Conservation (phyloP, 2,113 vertebrate species). For the Ciconia boyciana region DNA sequence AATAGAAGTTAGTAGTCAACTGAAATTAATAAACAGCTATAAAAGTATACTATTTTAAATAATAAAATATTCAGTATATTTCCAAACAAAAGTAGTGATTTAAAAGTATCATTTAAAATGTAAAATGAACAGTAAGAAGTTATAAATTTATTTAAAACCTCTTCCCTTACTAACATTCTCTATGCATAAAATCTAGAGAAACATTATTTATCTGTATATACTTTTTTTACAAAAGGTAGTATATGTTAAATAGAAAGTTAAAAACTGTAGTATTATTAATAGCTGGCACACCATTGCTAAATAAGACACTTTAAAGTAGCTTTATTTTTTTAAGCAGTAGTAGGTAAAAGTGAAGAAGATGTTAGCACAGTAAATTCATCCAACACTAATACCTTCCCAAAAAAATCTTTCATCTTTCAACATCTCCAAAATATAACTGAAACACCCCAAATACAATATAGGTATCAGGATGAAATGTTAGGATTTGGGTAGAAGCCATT, state of each 20-base stretch:
- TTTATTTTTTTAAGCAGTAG: constrained; percentile 17
- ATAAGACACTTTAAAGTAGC: constrained; percentile 28
- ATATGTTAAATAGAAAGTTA: constrained; percentile 46
- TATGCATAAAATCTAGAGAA: constrained; percentile 46
- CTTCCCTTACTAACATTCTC: constrained; percentile 42
- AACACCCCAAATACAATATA: not conserved
- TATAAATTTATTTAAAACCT: constrained; percentile 31
- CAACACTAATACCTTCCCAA: not conserved
- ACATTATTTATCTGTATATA: not conserved
- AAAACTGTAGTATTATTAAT: constrained; percentile 15
- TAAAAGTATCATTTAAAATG: constrained; percentile 40
- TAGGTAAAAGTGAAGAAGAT: not conserved
- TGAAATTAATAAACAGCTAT: constrained; percentile 59
- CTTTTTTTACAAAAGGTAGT: constrained; percentile 31
- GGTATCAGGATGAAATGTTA: not conserved
- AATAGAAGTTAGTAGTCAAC: constrained; percentile 72
- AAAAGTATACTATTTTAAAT: constrained; percentile 66
- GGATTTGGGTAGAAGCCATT: not conserved
- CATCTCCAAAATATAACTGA: not conserved
- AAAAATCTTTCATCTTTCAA: not conserved
- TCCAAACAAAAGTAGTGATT: constrained; percentile 58
- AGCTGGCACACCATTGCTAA: constrained; percentile 23
- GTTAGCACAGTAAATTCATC: not conserved
- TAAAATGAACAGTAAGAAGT: constrained; percentile 29
- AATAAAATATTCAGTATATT: constrained; percentile 57